Percentiles rank a stretch among this genome's conserved stretches.
These are phyloP conservation scores for Tachuris rubrigastra DNA, from an alignment of 2,113 vertebrate genomes.

Conservation along the genomic window DNA sequence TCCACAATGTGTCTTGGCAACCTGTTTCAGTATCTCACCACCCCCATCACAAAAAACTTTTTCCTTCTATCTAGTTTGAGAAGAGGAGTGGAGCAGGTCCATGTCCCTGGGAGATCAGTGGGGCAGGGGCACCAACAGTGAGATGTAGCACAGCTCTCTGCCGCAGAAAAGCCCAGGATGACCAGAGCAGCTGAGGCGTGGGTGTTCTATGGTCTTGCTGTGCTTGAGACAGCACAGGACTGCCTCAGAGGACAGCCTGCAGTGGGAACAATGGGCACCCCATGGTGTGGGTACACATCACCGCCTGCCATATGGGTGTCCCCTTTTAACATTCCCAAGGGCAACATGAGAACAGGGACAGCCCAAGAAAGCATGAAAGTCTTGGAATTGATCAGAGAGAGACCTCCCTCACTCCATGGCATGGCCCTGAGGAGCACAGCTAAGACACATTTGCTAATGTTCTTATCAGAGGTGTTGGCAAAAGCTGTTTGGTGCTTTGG, in stretches of 20 bases:
- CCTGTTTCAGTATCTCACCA: background rate
- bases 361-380: background rate
- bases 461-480: background rate
- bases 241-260: background rate
- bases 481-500: background rate
- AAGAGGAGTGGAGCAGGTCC: background rate
- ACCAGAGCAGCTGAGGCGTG: background rate
- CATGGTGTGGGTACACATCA: background rate
- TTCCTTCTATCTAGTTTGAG: background rate
- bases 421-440: background rate
- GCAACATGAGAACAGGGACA: background rate
- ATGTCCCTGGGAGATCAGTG: fast-evolving
- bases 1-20: background rate
- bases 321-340: background rate
- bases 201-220: background rate
- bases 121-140: background rate
- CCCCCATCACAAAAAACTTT: fast-evolving
- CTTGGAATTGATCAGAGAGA: background rate
- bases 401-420: background rate
- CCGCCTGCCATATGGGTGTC: background rate
- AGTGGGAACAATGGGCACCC: background rate
- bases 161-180: background rate
- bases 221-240: background rate
- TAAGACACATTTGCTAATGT: background rate
- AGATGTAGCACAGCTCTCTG: background rate